phyloP scores from a whole-genome alignment of 2,113 vertebrate species.

The Orycteropus afer region DNA sequence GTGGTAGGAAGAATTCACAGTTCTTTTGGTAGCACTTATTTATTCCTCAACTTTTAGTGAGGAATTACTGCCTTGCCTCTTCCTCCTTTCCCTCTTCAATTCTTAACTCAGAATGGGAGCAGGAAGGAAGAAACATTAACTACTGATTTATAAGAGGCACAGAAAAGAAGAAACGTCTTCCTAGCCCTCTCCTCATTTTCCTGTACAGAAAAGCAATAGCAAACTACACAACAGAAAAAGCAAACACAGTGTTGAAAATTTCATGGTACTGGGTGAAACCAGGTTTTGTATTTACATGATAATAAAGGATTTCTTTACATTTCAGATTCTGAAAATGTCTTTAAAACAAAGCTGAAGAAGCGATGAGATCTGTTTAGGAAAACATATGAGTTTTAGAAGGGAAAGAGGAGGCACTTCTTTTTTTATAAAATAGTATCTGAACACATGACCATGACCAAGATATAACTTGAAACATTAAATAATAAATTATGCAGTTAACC shows the following conservation, averaged over 20 bases:
- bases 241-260: neutral
- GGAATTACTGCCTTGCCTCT: neutral
- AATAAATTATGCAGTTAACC: conserved; percentile 59
- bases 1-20: neutral
- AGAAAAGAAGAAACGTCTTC: neutral
- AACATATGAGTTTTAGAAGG: neutral
- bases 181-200: neutral
- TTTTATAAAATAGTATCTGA: conserved; percentile 22
- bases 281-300: neutral
- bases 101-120: neutral
- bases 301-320: conserved; percentile 32
- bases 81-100: neutral
- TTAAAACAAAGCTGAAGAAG: conserved; percentile 46
- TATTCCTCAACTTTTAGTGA: neutral
- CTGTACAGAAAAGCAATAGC: neutral
- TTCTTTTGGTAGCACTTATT: neutral
- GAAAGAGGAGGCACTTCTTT: neutral
- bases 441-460: conserved; percentile 25
- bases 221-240: conserved; percentile 2
- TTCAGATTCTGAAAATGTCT: neutral
- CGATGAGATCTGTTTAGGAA: neutral
- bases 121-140: neutral
- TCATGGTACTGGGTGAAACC: conserved; percentile 7
- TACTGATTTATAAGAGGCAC: neutral
- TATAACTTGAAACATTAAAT: conserved; percentile 56